Conservation (phyloP, 2,888 invertebrate genomes). For the Glaucopsyche alexis region DNA sequence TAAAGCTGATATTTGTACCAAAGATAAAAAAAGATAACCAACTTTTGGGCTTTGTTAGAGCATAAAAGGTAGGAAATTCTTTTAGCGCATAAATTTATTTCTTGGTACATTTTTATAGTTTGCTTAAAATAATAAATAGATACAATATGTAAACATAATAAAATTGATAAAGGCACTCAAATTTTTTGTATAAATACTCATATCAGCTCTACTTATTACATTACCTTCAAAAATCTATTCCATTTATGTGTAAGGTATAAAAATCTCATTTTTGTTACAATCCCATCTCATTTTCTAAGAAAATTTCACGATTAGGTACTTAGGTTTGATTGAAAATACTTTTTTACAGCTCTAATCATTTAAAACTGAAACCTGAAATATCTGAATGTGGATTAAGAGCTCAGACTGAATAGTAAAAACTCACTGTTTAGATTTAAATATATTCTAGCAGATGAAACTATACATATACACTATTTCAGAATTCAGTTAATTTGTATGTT, state of each 20-base stretch:
- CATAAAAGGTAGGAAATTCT: too few relatives aligned
- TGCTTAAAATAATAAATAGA: too few relatives aligned
- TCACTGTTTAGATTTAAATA: not conserved
- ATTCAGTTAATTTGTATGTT: not conserved
- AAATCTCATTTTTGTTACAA: not conserved
- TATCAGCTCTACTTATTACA: too few relatives aligned
- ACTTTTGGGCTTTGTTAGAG: too few relatives aligned
- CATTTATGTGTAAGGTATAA: not conserved
- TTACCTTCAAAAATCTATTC: too few relatives aligned
- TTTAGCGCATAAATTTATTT: too few relatives aligned
- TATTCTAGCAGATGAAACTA: not conserved
- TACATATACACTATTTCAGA: not conserved
- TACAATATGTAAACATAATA: too few relatives aligned
- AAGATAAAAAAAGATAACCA: too few relatives aligned
- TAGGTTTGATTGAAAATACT: constrained; percentile 7
- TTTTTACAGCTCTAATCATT: not conserved
- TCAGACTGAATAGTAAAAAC: constrained; percentile 4
- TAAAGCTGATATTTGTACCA: too few relatives aligned
- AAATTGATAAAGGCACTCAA: too few relatives aligned
- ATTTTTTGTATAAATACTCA: too few relatives aligned
- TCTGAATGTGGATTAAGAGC: constrained; percentile 1
- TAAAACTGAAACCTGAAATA: constrained; percentile 2
- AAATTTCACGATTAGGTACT: constrained; percentile 5
- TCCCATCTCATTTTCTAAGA: not conserved
- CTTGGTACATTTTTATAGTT: too few relatives aligned